Evolutionary conservation across 2,888 invertebrate species (phyloP), one percentile per base, ranked within the genome.

Genomic region (Emesis furor): DNA sequence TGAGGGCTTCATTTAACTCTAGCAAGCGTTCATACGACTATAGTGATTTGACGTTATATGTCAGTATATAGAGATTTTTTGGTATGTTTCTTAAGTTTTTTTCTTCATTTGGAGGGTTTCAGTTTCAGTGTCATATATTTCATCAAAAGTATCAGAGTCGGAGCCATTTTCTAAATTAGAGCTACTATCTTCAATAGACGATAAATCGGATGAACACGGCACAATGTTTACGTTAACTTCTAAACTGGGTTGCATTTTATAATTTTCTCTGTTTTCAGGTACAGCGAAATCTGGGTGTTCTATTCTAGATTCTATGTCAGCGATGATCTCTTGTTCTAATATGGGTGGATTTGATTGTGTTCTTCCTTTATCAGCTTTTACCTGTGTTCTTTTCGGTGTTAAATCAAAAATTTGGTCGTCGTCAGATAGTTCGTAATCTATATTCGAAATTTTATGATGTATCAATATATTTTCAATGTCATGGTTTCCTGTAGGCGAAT

Each of bases 141-240:
- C 55, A n/a, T 55, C 55, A n/a, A 55, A 55, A 14, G 55, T 55
- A n/a, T 55, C 55, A 14, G 55, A 55, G n/a, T 55, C 55, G 14
- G 55, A n/a, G n/a, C 14, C n/a, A 55, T 55, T 55, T 12, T 55
- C 55, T n/a, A 55, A 55, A 55, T 55, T 55, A 55, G 55, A 55
- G 55, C 55, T 55, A 55, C n/a, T n/a, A 55, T 55, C 55, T 14
- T 55, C 14, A 55, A 55, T n/a, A 14, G 59, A 59, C 3, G 59
- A 59, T 17, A 6, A 4, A 59, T 17, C 7, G 6, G 59, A 59
- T 24, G 59, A 59, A 8, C 59, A 59, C 5, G 2, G 59, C 17
- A 6, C 59, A 59, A 59, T 59, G 5, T 17, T 55, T 59, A 59
- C 59, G 6, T 59, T 59, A 6, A 24, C 59, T 59, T 59, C 17